These are phyloP conservation scores for Austrolebias charrua DNA, from an alignment of 2,797 vertebrate genomes.

Conservation along the genomic window DNA sequence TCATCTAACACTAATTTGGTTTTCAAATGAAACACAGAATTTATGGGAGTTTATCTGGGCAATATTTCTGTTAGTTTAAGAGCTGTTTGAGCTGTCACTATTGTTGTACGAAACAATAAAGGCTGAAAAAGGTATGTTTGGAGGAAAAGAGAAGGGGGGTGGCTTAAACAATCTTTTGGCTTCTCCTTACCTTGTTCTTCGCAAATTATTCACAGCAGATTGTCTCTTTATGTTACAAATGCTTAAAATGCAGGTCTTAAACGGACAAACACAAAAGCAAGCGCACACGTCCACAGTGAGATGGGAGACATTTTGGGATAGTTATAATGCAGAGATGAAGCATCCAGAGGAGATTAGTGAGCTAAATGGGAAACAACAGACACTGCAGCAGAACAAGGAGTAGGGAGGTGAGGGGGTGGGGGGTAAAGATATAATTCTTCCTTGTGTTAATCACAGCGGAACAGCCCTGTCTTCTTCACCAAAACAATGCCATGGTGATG, in stretches of 20 bases:
- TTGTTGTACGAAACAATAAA: conserved; percentile 57
- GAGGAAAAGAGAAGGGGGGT: conserved; percentile 6
- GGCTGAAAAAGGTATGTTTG: conserved; percentile 43
- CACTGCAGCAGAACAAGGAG: conserved; percentile 61
- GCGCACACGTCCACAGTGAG: conserved; percentile 48
- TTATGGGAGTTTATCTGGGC: conserved; percentile 27
- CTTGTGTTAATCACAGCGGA: conserved; percentile 77
- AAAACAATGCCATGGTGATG: conserved; percentile 77
- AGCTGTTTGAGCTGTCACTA: conserved; percentile 32
- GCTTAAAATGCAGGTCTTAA: conserved; percentile 63
- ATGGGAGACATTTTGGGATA: conserved; percentile 67
- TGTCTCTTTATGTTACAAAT: conserved; percentile 70
- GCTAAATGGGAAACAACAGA: conserved; percentile 72
- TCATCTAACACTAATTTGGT: conserved; percentile 19
- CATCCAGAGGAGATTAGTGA: conserved; percentile 66
- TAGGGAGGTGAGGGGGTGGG: not conserved
- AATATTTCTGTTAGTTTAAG: conserved; percentile 25
- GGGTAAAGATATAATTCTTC: conserved; percentile 51
- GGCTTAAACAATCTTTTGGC: conserved; percentile 58
- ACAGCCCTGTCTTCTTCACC: conserved; percentile 70
- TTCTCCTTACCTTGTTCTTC: conserved; percentile 64
- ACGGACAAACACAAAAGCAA: conserved; percentile 47
- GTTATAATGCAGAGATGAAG: conserved; percentile 57
- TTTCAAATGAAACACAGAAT: conserved; percentile 29
- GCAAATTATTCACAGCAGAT: conserved; percentile 73